phyloP scores from a whole-genome alignment of 2,888 invertebrate genomes.

The Drosophila subsilvestris region DNA sequence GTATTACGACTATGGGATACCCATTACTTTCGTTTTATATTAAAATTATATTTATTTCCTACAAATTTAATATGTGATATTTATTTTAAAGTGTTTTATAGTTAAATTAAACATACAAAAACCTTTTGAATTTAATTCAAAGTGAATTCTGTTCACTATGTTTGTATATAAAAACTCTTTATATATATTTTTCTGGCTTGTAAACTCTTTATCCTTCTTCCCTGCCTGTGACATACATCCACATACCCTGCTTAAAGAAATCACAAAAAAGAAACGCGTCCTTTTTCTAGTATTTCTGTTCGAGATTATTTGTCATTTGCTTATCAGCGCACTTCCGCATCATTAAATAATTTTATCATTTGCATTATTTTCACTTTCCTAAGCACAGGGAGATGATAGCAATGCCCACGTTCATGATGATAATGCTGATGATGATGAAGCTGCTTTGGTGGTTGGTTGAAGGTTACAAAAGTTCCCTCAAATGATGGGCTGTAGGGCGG shows the following conservation, averaged over 20 bases:
- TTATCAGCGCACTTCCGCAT: constrained; percentile 82
- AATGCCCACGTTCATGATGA: constrained; percentile 5
- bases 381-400: constrained; percentile 53
- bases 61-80: too few species aligned
- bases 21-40: too few species aligned
- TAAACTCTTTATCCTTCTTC: neutral
- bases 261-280: neutral
- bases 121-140: too few species aligned
- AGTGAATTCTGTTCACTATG: too few species aligned
- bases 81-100: too few species aligned
- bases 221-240: neutral
- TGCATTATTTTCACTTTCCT: constrained; percentile 81
- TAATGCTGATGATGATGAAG: constrained; percentile 17
- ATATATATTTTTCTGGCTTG: too few species aligned
- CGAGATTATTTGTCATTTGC: constrained; percentile 72
- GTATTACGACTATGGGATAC: neutral
- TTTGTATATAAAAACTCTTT: too few species aligned
- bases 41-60: too few species aligned
- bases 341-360: constrained; percentile 83
- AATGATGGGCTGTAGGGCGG: constrained; percentile 24
- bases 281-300: constrained; percentile 34
- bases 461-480: constrained; percentile 42
- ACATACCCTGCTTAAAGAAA: neutral
- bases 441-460: constrained; percentile 7
- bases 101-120: too few species aligned